phyloP scores from a whole-genome alignment of 2,797 vertebrate species.

The Nannoperca obscura region DNA sequence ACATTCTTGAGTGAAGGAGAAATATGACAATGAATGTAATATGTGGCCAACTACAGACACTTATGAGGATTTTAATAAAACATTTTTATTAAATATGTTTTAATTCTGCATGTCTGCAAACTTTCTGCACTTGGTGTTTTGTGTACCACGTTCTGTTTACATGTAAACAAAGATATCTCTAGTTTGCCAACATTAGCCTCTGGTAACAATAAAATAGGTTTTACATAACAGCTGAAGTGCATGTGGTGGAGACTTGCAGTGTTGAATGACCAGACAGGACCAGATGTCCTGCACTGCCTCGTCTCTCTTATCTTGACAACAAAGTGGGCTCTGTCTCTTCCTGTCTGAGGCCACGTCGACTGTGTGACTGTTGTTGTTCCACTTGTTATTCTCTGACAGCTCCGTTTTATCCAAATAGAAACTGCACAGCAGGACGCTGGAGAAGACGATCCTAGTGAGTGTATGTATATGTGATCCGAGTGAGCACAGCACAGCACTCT shows the following conservation, averaged over 20 bases:
- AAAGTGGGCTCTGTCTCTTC: constrained; percentile 44
- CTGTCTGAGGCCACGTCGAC: constrained; percentile 21
- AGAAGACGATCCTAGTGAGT: constrained; percentile 43
- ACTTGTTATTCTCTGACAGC: constrained; percentile 62
- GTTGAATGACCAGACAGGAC: constrained; percentile 23
- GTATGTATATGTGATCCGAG: constrained; percentile 50
- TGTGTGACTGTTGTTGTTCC: constrained; percentile 50
- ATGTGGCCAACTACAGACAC: background rate
- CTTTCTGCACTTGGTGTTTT: background rate
- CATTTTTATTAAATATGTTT: background rate
- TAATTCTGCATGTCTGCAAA: background rate
- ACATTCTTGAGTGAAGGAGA: background rate
- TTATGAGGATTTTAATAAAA: background rate
- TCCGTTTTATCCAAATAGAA: constrained; percentile 60
- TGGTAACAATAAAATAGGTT: background rate
- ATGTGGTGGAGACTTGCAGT: background rate
- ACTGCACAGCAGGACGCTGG: constrained; percentile 41
- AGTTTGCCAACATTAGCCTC: constrained; percentile 9
- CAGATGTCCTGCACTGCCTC: constrained; percentile 21
- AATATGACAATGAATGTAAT: background rate
- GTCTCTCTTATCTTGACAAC: constrained; percentile 54
- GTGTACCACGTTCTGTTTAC: background rate
- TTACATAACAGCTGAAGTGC: background rate
- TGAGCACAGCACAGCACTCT: constrained; percentile 15
- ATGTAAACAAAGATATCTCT: background rate